Conservation (phyloP, 2,888 invertebrate species). For the Lithophane semibrunnea region DNA sequence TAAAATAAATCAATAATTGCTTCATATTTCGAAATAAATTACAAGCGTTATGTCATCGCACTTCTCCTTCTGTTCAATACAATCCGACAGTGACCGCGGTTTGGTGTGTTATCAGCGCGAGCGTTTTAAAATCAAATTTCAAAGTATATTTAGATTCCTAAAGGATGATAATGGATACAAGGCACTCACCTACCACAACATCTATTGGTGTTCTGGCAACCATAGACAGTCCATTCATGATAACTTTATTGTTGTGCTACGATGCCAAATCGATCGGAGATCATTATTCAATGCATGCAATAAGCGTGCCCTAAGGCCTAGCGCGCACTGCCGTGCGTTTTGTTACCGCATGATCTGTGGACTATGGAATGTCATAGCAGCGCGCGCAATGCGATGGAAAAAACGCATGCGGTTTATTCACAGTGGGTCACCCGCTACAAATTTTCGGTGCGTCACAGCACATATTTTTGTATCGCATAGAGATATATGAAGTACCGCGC, state of each 20-base stretch:
- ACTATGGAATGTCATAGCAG: neutral
- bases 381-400: neutral
- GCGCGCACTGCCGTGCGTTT: neutral
- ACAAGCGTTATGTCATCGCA: too few species aligned
- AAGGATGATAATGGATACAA: neutral
- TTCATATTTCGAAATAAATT: too few species aligned
- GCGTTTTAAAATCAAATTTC: neutral
- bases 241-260: neutral
- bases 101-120: too few species aligned
- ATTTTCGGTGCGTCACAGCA: neutral
- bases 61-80: too few species aligned
- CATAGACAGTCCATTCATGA: neutral
- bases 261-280: constrained; percentile 34
- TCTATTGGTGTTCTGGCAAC: constrained; percentile 9
- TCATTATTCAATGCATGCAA: constrained; percentile 25
- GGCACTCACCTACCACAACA: neutral
- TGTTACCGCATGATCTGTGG: neutral
- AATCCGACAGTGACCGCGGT: too few species aligned
- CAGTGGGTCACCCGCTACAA: neutral
- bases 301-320: constrained; percentile 9
- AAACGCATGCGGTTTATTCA: neutral
- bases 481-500: neutral
- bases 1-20: too few species aligned
- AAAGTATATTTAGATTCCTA: neutral
- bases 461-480: neutral